phyloP scores from a whole-genome alignment of 1,140 invertebrate genomes.

The Pseudomyrmex cubaensis region DNA sequence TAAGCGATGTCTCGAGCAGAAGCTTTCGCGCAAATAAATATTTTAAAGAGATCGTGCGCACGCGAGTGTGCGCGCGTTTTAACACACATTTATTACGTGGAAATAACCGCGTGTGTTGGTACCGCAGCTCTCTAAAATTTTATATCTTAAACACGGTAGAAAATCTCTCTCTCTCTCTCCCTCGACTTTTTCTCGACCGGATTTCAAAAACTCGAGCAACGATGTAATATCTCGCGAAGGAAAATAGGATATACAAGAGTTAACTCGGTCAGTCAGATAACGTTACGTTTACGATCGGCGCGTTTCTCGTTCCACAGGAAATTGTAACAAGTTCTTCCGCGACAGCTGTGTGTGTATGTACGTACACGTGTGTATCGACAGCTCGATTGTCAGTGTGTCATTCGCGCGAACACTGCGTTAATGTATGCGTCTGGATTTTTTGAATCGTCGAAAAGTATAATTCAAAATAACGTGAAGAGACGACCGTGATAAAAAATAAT shows the following conservation, averaged over 20 bases:
- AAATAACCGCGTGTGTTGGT: too few relatives aligned
- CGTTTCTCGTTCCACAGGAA: constrained; percentile 31
- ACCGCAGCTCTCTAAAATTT: not conserved
- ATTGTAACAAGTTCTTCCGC: constrained; percentile 32
- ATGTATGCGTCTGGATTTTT: too few relatives aligned
- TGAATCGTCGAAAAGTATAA: too few relatives aligned
- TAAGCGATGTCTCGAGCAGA: too few relatives aligned
- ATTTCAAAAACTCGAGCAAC: not conserved
- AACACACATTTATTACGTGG: not conserved
- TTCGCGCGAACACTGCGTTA: not conserved
- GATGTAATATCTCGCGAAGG: not conserved
- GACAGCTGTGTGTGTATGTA: not conserved
- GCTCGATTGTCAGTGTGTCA: not conserved
- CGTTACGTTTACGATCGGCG: constrained; percentile 10
- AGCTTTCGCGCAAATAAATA: too few relatives aligned
- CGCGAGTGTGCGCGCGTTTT: too few relatives aligned
- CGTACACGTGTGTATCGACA: constrained; percentile 5
- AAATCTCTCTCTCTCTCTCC: not conserved
- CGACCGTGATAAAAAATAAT: too few relatives aligned
- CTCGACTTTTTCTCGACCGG: not conserved
- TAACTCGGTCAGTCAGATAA: constrained; percentile 47
- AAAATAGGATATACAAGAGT: constrained; percentile 28
- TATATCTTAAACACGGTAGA: not conserved
- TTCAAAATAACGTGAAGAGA: too few relatives aligned
- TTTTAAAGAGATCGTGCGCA: too few relatives aligned